Percentiles rank a stretch among this genome's conserved stretches.
Conservation (phyloP, 2,888 invertebrate species). For the Stenurella melanura region DNA sequence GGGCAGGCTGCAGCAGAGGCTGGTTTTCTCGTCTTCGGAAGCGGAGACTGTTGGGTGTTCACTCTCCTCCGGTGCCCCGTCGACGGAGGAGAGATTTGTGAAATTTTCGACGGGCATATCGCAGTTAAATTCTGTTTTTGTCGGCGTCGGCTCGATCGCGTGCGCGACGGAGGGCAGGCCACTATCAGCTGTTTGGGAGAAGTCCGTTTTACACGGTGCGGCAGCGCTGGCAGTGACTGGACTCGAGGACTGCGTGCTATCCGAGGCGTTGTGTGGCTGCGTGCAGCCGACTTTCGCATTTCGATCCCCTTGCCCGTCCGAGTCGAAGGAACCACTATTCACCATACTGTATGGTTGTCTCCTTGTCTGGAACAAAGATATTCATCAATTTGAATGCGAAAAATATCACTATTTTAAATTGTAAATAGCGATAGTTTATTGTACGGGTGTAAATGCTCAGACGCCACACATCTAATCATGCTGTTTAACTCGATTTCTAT, state of each 20-base stretch:
- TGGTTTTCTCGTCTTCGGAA: conserved; percentile 57
- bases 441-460: background rate
- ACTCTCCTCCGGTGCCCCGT: conserved; percentile 34
- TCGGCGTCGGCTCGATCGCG: conserved; percentile 62
- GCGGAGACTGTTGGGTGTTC: conserved; percentile 33
- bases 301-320: conserved; percentile 64
- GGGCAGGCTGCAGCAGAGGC: conserved; percentile 70
- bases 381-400: conserved; percentile 17
- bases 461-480: background rate
- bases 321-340: conserved; percentile 69
- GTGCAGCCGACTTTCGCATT: conserved; percentile 64
- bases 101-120: conserved; percentile 45
- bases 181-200: conserved; percentile 61
- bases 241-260: conserved; percentile 59
- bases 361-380: conserved; percentile 33
- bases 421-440: background rate
- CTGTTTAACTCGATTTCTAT: background rate
- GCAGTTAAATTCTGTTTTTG: conserved; percentile 63
- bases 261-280: conserved; percentile 59
- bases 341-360: conserved; percentile 64
- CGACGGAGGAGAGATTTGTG: conserved; percentile 33
- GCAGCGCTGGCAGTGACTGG: conserved; percentile 60
- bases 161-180: conserved; percentile 56
- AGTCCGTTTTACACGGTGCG: conserved; percentile 61
- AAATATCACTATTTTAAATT: conserved; percentile 14